Conservation (phyloP, 1,140 invertebrate genomes). For the Procambarus virginalis region DNA sequence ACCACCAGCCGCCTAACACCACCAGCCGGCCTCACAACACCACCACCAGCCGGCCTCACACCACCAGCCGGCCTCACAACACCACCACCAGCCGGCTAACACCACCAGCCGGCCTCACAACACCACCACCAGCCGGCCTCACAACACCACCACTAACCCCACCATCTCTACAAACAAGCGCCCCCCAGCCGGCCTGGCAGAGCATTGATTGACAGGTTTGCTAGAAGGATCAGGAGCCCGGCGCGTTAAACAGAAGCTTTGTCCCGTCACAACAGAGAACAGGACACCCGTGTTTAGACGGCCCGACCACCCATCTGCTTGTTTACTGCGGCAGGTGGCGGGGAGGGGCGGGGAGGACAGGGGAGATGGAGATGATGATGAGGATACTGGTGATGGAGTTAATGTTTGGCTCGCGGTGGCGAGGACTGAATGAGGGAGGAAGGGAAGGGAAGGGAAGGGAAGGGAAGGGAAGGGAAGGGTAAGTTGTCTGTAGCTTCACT, state of each 20-base stretch:
- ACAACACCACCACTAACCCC: too few species aligned
- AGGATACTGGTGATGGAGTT: background rate
- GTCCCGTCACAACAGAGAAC: constrained; percentile 51
- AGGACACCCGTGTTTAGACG: constrained; percentile 34
- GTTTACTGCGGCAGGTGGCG: constrained; percentile 34
- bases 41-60: too few species aligned
- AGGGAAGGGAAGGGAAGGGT: background rate
- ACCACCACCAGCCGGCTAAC: too few species aligned
- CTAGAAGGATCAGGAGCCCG: constrained; percentile 32
- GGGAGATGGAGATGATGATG: constrained; percentile 5
- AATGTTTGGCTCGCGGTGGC: background rate
- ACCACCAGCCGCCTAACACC: too few species aligned
- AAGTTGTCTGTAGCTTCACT: too few species aligned
- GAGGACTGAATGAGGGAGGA: background rate
- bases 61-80: too few species aligned
- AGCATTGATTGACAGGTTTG: constrained; percentile 44
- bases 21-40: too few species aligned
- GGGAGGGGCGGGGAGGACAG: background rate
- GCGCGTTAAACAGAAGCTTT: constrained; percentile 30
- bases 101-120: too few species aligned
- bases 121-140: too few species aligned
- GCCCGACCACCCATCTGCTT: constrained; percentile 2
- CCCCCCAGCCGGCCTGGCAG: too few species aligned
- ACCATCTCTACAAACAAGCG: constrained; percentile 13
- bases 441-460: constrained; percentile 8